Evolutionary conservation across 2,113 vertebrate species (phyloP).

Genomic region (Gallinago media): DNA sequence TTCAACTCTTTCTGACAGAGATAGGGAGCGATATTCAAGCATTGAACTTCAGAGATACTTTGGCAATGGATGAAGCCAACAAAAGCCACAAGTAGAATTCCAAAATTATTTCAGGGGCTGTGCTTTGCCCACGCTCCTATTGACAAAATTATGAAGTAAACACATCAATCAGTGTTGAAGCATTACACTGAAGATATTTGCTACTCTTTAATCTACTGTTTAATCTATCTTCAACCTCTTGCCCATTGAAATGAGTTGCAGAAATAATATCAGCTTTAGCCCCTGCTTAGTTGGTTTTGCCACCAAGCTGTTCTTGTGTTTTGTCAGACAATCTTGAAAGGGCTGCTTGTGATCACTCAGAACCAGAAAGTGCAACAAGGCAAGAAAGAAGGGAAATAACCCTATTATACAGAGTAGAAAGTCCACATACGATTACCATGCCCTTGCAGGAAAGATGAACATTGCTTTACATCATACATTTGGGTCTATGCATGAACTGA

Average conservation of each 20-base stretch:
- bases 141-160: conserved; percentile 9
- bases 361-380: neutral
- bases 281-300: neutral
- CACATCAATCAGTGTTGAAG: neutral
- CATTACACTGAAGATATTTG: neutral
- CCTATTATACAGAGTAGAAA: neutral
- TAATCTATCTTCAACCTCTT: neutral
- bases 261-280: neutral
- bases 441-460: neutral
- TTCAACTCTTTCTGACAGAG: neutral
- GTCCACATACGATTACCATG: neutral
- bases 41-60: neutral
- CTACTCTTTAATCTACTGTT: neutral
- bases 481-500: neutral
- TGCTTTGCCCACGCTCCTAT: neutral
- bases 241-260: neutral
- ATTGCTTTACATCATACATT: neutral
- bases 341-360: neutral
- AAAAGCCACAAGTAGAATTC: neutral
- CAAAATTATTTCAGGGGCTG: neutral
- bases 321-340: neutral
- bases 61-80: neutral
- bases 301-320: neutral
- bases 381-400: neutral
- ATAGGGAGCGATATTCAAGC: neutral